Base-by-base conservation (phyloP, 2,113 vertebrate genomes). In the Petrocephalus zakoni region DNA sequence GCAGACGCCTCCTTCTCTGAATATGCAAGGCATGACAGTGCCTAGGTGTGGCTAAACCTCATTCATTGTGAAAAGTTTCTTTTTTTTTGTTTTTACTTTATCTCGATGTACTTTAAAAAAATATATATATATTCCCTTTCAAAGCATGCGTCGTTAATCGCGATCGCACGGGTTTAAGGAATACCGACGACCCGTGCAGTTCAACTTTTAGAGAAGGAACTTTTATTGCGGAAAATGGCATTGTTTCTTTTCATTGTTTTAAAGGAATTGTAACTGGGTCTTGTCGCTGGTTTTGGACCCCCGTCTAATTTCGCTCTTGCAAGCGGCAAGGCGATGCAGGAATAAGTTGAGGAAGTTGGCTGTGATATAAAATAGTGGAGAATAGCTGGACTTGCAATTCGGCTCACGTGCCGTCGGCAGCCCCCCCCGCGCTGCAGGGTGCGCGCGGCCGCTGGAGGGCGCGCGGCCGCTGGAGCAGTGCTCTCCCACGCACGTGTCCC, bases 21-120 rank as follows among this genome's bases (percentile, higher is more conserved):
- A 84, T 42, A 42, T 47, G 82, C 56, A 84, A 75, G 88, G 42
- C 88, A 85, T 55, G 78, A 25, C 81, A 52, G 21, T 19, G 81
- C 19, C 46, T 88, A 88, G 88, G 88, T 88, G 88, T 85, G 88
- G 88, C 81, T 81, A 88, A 83, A 61, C 29, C 19, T 11, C 25
- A 34, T 37, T 58, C 52, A 78, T 78, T 42, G 72, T 7, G 19
- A 82, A 53, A 15, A 37, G 4, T 53, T 53, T 17, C 8, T 37
- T 49, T 13, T n/a, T 52, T 29, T 37, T 47, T 2, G 51, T n/a
- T n/a, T n/a, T n/a, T n/a, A n/a, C n/a, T 11, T 29, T 81, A n/a
- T n/a, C n/a, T 84, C 81, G 46, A 51, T 22, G 46, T 22, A 46
- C 8, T 84, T 49, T n/a, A 51, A 10, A 47, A 84, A 68, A 22